Percentiles rank a stretch among this genome's conserved stretches.
These are phyloP conservation scores for Saguinus imperator DNA, from an alignment of 2,113 vertebrate genomes.

Conservation along the genomic window DNA sequence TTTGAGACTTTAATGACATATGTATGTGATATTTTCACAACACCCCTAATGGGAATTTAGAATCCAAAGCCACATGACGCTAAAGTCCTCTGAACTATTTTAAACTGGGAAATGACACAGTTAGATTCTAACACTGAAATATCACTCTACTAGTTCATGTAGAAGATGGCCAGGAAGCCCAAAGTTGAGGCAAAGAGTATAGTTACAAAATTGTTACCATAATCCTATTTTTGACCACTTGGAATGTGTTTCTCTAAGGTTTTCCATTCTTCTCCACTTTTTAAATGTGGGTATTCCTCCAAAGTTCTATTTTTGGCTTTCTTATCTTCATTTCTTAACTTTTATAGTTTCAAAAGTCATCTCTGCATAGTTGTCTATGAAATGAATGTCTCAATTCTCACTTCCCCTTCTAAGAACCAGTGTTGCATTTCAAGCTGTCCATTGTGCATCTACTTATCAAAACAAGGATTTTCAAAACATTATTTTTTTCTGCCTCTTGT, in stretches of 20 bases:
- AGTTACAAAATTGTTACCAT: background rate
- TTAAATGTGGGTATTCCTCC: background rate
- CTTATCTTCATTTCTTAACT: background rate
- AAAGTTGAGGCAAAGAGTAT: background rate
- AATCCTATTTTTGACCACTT: background rate
- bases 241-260: background rate
- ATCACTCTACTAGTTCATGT: background rate
- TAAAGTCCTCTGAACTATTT: background rate
- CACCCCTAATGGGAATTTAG: background rate
- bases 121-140: background rate
- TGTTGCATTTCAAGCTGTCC: background rate
- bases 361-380: background rate
- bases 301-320: background rate
- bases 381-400: background rate
- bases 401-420: background rate
- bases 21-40: background rate
- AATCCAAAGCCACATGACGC: background rate
- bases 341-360: background rate
- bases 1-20: background rate
- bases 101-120: background rate
- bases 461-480: background rate
- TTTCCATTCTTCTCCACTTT: background rate
- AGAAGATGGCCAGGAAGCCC: background rate
- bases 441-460: background rate
- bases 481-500: background rate